Evolutionary conservation across 2,113 vertebrate genomes (phyloP), one percentile per base, ranked within the genome.

Genomic region (Misgurnus mizolepis): DNA sequence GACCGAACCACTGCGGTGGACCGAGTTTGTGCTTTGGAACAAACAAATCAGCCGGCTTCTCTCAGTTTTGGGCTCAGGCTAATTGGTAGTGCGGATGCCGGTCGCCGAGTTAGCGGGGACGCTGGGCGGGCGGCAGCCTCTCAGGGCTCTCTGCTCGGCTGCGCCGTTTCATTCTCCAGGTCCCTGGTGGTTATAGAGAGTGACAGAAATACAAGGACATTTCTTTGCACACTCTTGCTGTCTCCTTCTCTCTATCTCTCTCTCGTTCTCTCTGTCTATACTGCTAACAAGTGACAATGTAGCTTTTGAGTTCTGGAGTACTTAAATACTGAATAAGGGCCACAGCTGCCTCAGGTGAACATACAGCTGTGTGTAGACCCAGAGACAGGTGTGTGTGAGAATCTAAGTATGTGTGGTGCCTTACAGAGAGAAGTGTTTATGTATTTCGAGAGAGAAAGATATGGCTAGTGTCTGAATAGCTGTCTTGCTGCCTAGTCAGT

Each of bases 191-290:
- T 68, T 79, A 43, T 68, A 81, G 68, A 68, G 76, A 70, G 47
- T 81, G 80, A 76, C 80, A 79, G 76, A 82, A 85, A 79, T 74
- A 85, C 83, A 82, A 84, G 83, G 80, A 82, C 80, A 45, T 45
- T 61, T 40, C 49, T 61, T 84, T 77, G 64, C 78, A 56, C 18
- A 60, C 17, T 43, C 64, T 39, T n/a, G 15, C 27, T 8, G 27
- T 80, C 78, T 72, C 61, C 50, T 43, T 8, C 15, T 80, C 78
- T 72, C 61, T 45, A 17, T 72, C 78, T 79, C 50, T 8, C 45
- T 60, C 60, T 53, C n/a, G 11, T 67, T 83, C 70, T 60, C 50
- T 34, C 9, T 22, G 67, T 72, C 68, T 78, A 56, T 60, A 41
- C 41, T 61, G 15, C 67, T 50, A 62, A 76, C 74, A 76, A 76